A percentile compares a stretch with the other conserved stretches of the same genome.
phyloP scores from a whole-genome alignment of 2,113 vertebrate genomes.

The Fukomys damarensis region DNA sequence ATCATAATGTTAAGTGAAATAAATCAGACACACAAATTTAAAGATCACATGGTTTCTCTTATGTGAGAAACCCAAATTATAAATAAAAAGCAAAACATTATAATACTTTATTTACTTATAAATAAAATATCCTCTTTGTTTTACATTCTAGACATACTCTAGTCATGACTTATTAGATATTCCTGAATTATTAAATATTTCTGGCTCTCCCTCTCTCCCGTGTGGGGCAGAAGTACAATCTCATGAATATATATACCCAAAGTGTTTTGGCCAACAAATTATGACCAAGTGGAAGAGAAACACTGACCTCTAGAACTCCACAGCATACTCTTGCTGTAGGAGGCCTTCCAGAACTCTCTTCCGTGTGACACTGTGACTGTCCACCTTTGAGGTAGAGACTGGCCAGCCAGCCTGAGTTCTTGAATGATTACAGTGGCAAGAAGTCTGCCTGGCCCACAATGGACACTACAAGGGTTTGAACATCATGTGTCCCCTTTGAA shows the following conservation, averaged over 20 bases:
- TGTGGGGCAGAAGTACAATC: background rate
- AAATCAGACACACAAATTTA: background rate
- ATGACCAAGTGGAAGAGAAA: background rate
- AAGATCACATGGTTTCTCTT: background rate
- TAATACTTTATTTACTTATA: background rate
- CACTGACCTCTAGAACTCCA: background rate
- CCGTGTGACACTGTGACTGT: background rate
- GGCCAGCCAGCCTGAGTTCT: background rate
- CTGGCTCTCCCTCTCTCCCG: background rate
- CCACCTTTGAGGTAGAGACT: background rate
- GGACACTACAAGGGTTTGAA: background rate
- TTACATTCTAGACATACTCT: background rate
- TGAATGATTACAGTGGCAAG: background rate
- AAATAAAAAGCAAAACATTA: background rate
- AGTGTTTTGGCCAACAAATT: background rate
- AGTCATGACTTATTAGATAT: background rate
- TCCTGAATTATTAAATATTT: background rate
- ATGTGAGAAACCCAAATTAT: background rate
- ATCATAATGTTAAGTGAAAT: background rate
- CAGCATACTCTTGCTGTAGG: background rate
- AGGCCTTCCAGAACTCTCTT: background rate
- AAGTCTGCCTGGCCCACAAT: background rate
- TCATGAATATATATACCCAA: background rate
- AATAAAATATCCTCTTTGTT: background rate
- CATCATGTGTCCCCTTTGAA: background rate